Percentiles rank a stretch among this genome's conserved stretches.
phyloP scores from a whole-genome alignment of 2,797 vertebrate species.

The Melopsittacus undulatus region DNA sequence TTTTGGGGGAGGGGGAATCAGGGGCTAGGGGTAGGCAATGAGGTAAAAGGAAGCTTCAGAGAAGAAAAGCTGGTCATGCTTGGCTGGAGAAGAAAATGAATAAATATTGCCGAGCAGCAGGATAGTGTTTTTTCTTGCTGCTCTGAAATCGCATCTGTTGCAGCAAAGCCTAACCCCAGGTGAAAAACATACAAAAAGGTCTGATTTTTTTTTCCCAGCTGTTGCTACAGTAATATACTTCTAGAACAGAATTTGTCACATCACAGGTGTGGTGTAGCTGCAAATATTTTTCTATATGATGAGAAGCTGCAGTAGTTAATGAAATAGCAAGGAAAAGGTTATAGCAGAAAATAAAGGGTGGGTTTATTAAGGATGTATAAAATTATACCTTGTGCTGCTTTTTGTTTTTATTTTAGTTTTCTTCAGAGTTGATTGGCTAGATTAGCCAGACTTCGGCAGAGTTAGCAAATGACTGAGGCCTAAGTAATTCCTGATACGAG shows the following conservation, averaged over 20 bases:
- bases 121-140: slow-evolving; percentile 65
- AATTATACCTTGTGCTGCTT: slow-evolving; percentile 87
- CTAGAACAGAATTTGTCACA: slow-evolving; percentile 69
- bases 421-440: slow-evolving; percentile 79
- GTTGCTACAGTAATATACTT: slow-evolving; percentile 67
- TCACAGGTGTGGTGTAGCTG: slow-evolving; percentile 76
- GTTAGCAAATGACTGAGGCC: slow-evolving; percentile 73
- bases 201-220: slow-evolving; percentile 62
- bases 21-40: slow-evolving; percentile 67
- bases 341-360: slow-evolving; percentile 73
- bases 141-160: slow-evolving; percentile 74
- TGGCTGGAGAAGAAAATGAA: slow-evolving; percentile 61
- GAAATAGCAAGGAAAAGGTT: slow-evolving; percentile 71
- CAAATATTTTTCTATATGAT: slow-evolving; percentile 76
- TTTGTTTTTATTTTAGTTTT: slow-evolving; percentile 73
- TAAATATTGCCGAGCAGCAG: slow-evolving; percentile 35
- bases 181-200: slow-evolving; percentile 57
- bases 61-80: slow-evolving; percentile 72
- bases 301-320: slow-evolving; percentile 73
- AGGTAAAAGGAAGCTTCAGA: slow-evolving; percentile 65
- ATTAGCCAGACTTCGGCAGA: slow-evolving; percentile 79
- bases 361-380: slow-evolving; percentile 80
- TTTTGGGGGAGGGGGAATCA: slow-evolving; percentile 69
- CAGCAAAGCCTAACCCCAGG: slow-evolving; percentile 68
- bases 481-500: slow-evolving; percentile 74